Percentiles rank a stretch among this genome's conserved stretches.
phyloP scores from a whole-genome alignment of 2,113 vertebrate species.

The pig (Sus scrofa) region DNA sequence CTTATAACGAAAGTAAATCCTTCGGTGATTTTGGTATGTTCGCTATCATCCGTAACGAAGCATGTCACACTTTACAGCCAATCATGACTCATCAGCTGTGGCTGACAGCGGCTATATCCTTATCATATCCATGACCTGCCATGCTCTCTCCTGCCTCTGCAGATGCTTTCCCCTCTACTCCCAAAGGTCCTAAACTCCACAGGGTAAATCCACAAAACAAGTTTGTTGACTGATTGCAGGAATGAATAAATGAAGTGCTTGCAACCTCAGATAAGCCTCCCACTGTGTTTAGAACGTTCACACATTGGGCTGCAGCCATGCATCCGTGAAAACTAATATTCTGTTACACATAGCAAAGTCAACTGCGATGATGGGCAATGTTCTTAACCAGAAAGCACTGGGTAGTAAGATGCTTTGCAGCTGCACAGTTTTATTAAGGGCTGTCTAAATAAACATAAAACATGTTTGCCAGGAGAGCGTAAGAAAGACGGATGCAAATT shows the following conservation, averaged over 20 bases:
- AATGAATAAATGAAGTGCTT: constrained; percentile 51
- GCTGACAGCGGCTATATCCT: constrained; percentile 45
- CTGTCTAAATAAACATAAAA: constrained; percentile 78
- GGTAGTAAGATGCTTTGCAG: constrained; percentile 79
- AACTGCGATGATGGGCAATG: constrained; percentile 74
- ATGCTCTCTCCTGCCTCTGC: neutral
- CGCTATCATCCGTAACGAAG: constrained; percentile 38
- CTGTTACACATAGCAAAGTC: constrained; percentile 71
- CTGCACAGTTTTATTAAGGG: constrained; percentile 79
- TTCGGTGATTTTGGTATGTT: constrained; percentile 9
- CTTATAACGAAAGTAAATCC: constrained; percentile 55
- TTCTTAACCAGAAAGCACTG: constrained; percentile 79
- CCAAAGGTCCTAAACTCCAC: neutral
- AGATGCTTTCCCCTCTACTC: neutral
- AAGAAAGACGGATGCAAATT: constrained; percentile 74
- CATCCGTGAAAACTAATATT: constrained; percentile 73
- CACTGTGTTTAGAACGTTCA: constrained; percentile 35
- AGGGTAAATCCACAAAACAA: neutral
- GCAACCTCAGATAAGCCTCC: constrained; percentile 51
- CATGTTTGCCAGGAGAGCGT: constrained; percentile 60
- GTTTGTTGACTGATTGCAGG: constrained; percentile 34
- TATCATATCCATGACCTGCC: neutral
- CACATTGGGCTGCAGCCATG: constrained; percentile 9
- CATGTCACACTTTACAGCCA: neutral
- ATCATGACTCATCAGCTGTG: neutral